A percentile compares a stretch with the other conserved stretches of the same genome.
phyloP scores from a whole-genome alignment of 2,113 vertebrate species.

The Panurus biarmicus region DNA sequence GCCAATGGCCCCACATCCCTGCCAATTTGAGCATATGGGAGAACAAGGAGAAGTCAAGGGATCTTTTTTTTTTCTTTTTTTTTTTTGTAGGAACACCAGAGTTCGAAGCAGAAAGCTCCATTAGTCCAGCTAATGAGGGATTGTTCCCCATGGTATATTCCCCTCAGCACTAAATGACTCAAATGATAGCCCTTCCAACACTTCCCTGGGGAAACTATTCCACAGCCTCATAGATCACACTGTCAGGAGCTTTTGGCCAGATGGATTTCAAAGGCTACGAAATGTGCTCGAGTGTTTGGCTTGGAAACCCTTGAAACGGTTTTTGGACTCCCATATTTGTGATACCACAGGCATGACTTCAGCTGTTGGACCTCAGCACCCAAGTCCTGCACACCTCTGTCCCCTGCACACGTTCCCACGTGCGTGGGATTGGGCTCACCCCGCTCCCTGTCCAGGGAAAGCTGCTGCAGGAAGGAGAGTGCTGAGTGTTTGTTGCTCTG shows the following conservation, averaged over 20 bases:
- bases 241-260: slow-evolving; percentile 48
- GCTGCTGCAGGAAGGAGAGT: neutral
- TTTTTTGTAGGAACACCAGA: neutral
- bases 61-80: neutral
- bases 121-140: slow-evolving; percentile 35
- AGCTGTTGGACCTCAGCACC: neutral
- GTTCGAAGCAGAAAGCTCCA: slow-evolving; percentile 13
- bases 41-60: slow-evolving; percentile 1
- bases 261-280: slow-evolving; percentile 47
- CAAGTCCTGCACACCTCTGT: neutral
- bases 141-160: slow-evolving; percentile 4
- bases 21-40: slow-evolving; percentile 50
- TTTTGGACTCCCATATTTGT: neutral
- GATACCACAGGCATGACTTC: slow-evolving; percentile 18
- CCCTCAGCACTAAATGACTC: slow-evolving; percentile 39
- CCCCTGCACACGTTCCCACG: neutral
- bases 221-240: slow-evolving; percentile 40
- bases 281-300: neutral
- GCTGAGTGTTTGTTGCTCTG: neutral
- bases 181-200: slow-evolving; percentile 42
- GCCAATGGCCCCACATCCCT: neutral
- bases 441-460: neutral
- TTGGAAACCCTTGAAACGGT: slow-evolving; percentile 39
- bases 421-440: neutral
- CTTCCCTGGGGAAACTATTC: slow-evolving; percentile 41